A percentile compares a stretch with the other conserved stretches of the same genome.
phyloP scores from a whole-genome alignment of 2,888 invertebrate species.

The Amiota communis region DNA sequence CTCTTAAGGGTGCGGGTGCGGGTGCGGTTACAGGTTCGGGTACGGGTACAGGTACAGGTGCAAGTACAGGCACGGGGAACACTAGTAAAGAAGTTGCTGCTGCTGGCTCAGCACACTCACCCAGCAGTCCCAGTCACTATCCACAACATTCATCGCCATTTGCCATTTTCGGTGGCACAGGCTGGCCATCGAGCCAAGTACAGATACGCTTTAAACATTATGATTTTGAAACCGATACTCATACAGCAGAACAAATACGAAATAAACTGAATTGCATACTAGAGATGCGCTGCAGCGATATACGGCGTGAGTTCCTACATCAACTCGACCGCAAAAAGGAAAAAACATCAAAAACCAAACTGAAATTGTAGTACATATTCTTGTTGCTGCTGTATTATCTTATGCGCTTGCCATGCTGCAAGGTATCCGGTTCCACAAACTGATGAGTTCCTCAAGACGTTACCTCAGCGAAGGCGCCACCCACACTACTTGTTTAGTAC shows the following conservation, averaged over 20 bases:
- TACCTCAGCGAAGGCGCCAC: slow-evolving; percentile 24
- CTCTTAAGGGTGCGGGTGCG: not conserved
- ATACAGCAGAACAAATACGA: slow-evolving; percentile 86
- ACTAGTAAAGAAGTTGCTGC: not conserved
- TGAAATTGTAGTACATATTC: slow-evolving; percentile 68
- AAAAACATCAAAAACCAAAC: slow-evolving; percentile 65
- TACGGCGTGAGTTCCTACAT: slow-evolving; percentile 86
- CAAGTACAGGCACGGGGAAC: no score
- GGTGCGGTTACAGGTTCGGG: not conserved
- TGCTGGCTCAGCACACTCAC: slow-evolving; percentile 53
- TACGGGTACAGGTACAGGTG: not conserved
- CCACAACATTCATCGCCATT: slow-evolving; percentile 58
- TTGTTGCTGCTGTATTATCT: slow-evolving; percentile 45
- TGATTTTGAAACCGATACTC: slow-evolving; percentile 88
- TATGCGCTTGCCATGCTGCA: slow-evolving; percentile 39
- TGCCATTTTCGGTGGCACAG: slow-evolving; percentile 45
- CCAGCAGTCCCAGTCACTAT: slow-evolving; percentile 68
- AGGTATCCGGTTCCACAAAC: not conserved
- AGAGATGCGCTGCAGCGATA: slow-evolving; percentile 85
- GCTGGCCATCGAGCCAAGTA: slow-evolving; percentile 49
- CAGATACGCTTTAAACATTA: slow-evolving; percentile 84
- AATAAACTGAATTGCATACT: slow-evolving; percentile 90
- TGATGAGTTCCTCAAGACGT: slow-evolving; percentile 28
- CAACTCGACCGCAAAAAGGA: slow-evolving; percentile 77
- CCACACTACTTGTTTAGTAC: slow-evolving; percentile 12